These are phyloP conservation scores for Archilochus colubris DNA, from an alignment of 2,113 vertebrate genomes.

Conservation along the genomic window DNA sequence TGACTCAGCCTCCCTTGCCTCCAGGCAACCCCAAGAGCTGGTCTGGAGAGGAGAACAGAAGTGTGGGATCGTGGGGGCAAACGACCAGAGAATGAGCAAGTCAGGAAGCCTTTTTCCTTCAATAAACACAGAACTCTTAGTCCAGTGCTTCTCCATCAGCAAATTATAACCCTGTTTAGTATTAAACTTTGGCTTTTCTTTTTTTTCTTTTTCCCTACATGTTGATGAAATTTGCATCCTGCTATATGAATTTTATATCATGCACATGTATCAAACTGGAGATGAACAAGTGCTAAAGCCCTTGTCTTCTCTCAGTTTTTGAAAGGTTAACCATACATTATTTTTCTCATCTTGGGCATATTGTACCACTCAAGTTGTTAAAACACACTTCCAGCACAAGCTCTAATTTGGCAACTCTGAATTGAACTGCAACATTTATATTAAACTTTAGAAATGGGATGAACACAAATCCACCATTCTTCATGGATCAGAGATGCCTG, in stretches of 20 bases:
- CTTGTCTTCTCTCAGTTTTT: not conserved
- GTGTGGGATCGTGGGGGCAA: not conserved
- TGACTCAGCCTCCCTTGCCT: not conserved
- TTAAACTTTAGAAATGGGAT: not conserved
- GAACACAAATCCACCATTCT: rapidly evolving
- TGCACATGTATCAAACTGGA: not conserved
- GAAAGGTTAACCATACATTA: not conserved
- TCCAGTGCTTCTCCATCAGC: not conserved
- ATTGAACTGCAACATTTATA: not conserved
- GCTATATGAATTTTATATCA: not conserved
- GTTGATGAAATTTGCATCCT: not conserved
- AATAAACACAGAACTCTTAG: not conserved
- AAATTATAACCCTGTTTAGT: not conserved
- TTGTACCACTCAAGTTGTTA: not conserved
- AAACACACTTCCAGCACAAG: not conserved
- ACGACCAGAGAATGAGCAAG: not conserved
- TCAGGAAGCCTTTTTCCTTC: not conserved
- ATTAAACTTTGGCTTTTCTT: not conserved
- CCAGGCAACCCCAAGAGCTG: not conserved
- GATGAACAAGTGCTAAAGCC: not conserved
- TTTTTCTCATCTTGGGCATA: not conserved
- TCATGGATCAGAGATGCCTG: not conserved
- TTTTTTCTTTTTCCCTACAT: not conserved
- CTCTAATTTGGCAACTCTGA: not conserved
- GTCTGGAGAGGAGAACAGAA: not conserved